Base-by-base conservation (phyloP, 2,113 vertebrate species). In the Blennius ocellaris region DNA sequence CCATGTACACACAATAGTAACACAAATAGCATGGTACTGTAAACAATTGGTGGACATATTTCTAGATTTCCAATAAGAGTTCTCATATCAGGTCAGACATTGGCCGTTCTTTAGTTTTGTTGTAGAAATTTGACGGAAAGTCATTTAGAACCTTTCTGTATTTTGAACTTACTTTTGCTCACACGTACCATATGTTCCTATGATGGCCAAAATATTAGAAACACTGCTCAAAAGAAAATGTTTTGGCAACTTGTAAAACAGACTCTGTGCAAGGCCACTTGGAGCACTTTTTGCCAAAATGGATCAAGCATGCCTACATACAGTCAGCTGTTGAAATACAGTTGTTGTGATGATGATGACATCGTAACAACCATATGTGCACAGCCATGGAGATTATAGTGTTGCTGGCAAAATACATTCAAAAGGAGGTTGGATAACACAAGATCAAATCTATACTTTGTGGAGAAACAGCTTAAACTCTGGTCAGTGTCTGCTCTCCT, bases 1-100 rank as follows among this genome's bases (percentile, higher is more conserved):
- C 89, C 87, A 93, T 83, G 84, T 93, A 93, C 92, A 93, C 91
- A 94, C 83, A 87, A 81, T 86, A 92, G 77, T 84, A 92, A 92
- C 91, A 92, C 91, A 92, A 92, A 87, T 62, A 84, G 85, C 86
- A 81, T 86, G 84, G 55, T 68, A 79, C 72, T 86, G 85, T 85
- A 91, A 93, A 91, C 80, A 78, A 82, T 87, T 72, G 83, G 62
- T 71, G 66, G 81, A 85, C 55, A 80, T 78, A 68, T 61, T 58
- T 69, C 74, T 41, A 36, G 56, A 48, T 82, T 80, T 77, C 47
- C 69, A 70, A 63, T 54, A 50, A 12, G 70, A 30, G 61, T 50
- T 17, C 3, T 58, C 30, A 38, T 6, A 71, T 57, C 36, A 54
- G 56, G 60, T 62, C 43, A 55, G 63, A 82, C 17, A 16, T 48